Percentiles rank a stretch among this genome's conserved stretches.
phyloP scores from a whole-genome alignment of 2,113 vertebrate genomes.

The Theropithecus gelada region DNA sequence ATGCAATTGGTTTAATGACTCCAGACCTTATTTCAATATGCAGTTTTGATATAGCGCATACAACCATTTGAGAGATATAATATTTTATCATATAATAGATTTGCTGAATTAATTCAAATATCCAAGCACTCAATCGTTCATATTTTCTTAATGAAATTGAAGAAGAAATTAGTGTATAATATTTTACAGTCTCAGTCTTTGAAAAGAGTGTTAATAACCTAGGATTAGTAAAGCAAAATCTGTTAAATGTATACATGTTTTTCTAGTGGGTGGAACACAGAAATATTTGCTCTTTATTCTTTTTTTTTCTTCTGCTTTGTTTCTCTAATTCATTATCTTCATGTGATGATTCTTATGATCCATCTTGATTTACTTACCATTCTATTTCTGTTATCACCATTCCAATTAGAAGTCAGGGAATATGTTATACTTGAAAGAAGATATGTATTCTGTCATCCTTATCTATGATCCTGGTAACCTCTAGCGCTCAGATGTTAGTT shows the following conservation, averaged over 20 bases:
- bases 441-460: not conserved
- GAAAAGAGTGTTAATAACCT: conserved; percentile 39
- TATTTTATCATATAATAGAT: not conserved
- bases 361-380: not conserved
- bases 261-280: conserved; percentile 10
- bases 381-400: not conserved
- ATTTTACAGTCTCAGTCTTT: conserved; percentile 31
- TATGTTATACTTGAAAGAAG: not conserved
- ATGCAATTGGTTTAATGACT: not conserved
- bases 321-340: not conserved
- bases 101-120: not conserved
- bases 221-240: not conserved
- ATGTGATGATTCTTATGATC: not conserved
- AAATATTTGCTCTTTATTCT: not conserved
- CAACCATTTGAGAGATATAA: not conserved
- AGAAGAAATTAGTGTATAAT: not conserved
- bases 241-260: conserved; percentile 25
- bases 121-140: not conserved
- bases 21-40: not conserved
- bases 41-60: not conserved
- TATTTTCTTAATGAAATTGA: conserved; percentile 29
- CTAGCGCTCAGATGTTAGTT: conserved; percentile 1
- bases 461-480: not conserved
- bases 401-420: not conserved
- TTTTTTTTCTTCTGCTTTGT: conserved; percentile 12